Evolutionary conservation across 2,888 invertebrate species (phyloP).

Genomic region (Malthinus seriepunctatus): DNA sequence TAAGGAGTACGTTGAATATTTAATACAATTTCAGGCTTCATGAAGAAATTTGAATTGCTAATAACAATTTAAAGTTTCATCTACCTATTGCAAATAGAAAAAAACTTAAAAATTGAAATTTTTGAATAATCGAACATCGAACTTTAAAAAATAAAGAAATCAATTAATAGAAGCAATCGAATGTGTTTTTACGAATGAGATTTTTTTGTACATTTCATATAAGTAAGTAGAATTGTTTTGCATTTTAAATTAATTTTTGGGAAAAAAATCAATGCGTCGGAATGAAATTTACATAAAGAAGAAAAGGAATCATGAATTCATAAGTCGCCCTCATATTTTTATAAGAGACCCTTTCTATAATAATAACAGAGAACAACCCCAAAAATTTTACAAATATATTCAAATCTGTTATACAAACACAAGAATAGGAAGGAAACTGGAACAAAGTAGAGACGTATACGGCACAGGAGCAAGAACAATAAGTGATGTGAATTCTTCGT

Average conservation of each 20-base stretch:
- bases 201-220: too few relatives aligned
- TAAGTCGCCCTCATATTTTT: slow-evolving; percentile 25
- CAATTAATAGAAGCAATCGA: too few relatives aligned
- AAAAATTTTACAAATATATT: slow-evolving; percentile 27
- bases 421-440: slow-evolving; percentile 28
- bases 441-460: slow-evolving; percentile 27
- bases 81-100: too few relatives aligned
- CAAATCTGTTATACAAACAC: slow-evolving; percentile 27
- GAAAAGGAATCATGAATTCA: slow-evolving; percentile 23
- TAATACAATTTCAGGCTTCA: too few relatives aligned
- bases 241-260: slow-evolving; percentile 19
- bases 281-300: slow-evolving; percentile 19
- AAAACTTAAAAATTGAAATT: too few relatives aligned
- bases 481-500: slow-evolving; percentile 28
- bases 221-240: slow-evolving; percentile 1
- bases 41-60: slow-evolving; percentile 19
- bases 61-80: slow-evolving; percentile 11
- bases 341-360: slow-evolving; percentile 26
- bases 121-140: too few relatives aligned
- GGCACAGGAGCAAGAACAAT: slow-evolving; percentile 29
- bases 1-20: too few relatives aligned
- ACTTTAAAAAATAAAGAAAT: too few relatives aligned
- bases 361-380: slow-evolving; percentile 19
- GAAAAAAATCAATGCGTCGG: slow-evolving; percentile 15
- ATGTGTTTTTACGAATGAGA: too few relatives aligned